Base-by-base conservation (phyloP, 1,140 invertebrate species). In the Neocloeon triangulifer region DNA sequence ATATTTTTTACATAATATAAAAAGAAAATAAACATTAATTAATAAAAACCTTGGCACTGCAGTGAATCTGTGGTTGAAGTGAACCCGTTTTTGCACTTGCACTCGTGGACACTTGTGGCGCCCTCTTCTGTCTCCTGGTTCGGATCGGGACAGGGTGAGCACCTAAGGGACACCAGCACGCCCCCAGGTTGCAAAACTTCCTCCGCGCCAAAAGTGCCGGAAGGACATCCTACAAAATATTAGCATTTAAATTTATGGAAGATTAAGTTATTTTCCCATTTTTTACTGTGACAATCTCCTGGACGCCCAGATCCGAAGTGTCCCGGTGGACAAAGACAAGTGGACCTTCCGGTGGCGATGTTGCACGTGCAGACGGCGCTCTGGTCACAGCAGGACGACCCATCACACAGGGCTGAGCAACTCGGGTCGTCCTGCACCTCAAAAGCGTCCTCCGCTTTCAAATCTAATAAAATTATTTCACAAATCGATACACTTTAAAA, bases 301-400 rank as follows among this genome's bases (percentile, higher is more conserved):
- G 43, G 47, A 0, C 73, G 42, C 4, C 72, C 73, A 15, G 59
- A 62, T 17, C 73, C 73, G 46, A 66, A 73, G 40, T 62, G 69
- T 12, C 73, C 73, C 4, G 53, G 44, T 14, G 57, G 55, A 42
- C 73, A 77, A 5, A 70, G 47, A 40, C 73, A 77, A 14, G 64
- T 56, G 45, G 71, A 75, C 36, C 69, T 64, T 2, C 73, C 73
- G 2, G 66, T 69, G 15, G 64, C 57, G 3, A 64, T 70, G 0
- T 69, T 70, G 47, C 73, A 77, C 7, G 58, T 55, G 42, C 73
- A 77, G 4, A 52, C 47, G 9, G 71, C 69, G 13, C 41, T 33
- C 13, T 47, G 38, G 44, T 73, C 66, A 44, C 69, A 72, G 39
- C 71, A 75, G 20, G n/a, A n/a, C n/a, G n/a, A n/a, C n/a, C n/a